phyloP scores from a whole-genome alignment of 2,888 invertebrate genomes.

The Imbricaverruca yamaguchii region DNA sequence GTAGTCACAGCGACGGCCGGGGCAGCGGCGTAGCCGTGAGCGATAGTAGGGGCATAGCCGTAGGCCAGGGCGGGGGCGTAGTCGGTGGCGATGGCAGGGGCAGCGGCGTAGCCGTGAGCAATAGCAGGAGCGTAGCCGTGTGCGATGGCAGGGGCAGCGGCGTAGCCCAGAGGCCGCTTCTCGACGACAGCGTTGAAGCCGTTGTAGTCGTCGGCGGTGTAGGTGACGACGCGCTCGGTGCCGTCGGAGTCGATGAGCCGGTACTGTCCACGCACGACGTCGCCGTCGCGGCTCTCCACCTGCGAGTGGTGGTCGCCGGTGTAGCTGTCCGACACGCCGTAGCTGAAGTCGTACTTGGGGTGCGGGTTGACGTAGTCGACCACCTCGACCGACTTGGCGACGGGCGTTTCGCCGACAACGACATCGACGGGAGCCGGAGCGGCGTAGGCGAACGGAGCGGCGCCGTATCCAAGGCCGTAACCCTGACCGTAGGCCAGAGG shows the following conservation, averaged over 20 bases:
- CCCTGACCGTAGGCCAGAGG: slow-evolving; percentile 13
- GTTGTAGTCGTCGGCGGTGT: slow-evolving; percentile 28
- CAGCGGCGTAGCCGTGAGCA: no score
- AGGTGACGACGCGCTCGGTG: slow-evolving; percentile 28
- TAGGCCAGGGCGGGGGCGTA: not conserved
- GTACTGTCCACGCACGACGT: slow-evolving; percentile 23
- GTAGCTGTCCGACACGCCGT: slow-evolving; percentile 24
- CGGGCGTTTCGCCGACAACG: not conserved
- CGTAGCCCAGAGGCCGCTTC: slow-evolving; percentile 31
- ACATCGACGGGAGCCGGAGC: slow-evolving; percentile 23
- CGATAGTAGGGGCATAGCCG: not conserved
- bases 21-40: slow-evolving; percentile 1
- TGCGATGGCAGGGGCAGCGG: slow-evolving; percentile 28
- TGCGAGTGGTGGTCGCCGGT: slow-evolving; percentile 25
- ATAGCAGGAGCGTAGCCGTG: no score
- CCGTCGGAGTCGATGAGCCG: slow-evolving; percentile 24
- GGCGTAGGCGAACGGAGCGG: slow-evolving; percentile 31
- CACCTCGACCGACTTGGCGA: not conserved
- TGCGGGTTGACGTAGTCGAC: slow-evolving; percentile 17
- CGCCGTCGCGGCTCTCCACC: slow-evolving; percentile 24
- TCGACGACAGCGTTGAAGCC: slow-evolving; percentile 34
- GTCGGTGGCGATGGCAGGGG: not conserved
- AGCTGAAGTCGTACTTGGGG: slow-evolving; percentile 24
- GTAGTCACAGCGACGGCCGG: slow-evolving; percentile 3
- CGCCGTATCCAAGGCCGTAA: slow-evolving; percentile 28